Evolutionary conservation across 1,140 invertebrate species (phyloP).

Genomic region (Elysia chlorotica): DNA sequence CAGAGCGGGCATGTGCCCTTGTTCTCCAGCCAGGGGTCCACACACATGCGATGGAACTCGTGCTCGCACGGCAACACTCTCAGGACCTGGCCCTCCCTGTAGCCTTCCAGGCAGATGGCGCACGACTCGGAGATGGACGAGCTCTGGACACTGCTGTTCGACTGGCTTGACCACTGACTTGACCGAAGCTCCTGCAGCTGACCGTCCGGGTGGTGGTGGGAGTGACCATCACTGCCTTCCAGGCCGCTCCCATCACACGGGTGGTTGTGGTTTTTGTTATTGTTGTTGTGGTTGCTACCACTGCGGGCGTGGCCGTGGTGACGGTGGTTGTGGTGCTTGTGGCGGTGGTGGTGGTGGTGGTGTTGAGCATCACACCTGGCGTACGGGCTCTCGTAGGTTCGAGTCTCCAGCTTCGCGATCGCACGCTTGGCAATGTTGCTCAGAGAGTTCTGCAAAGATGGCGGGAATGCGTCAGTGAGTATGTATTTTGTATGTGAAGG

Average conservation of each 20-base stretch:
- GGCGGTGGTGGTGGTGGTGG: too few relatives aligned
- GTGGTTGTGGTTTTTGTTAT: too few relatives aligned
- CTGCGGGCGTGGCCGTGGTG: too few relatives aligned
- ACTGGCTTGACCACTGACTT: too few relatives aligned
- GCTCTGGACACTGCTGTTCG: slow-evolving; percentile 36
- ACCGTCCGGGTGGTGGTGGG: too few relatives aligned
- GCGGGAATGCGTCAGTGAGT: neutral
- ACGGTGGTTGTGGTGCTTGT: too few relatives aligned
- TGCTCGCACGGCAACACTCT: slow-evolving; percentile 90
- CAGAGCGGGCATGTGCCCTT: slow-evolving; percentile 60
- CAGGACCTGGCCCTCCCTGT: slow-evolving; percentile 66
- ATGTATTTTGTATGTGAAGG: too few relatives aligned
- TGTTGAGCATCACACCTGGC: slow-evolving; percentile 32
- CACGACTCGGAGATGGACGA: slow-evolving; percentile 55
- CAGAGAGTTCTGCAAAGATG: slow-evolving; percentile 39
- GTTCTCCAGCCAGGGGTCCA: slow-evolving; percentile 85
- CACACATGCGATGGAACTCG: slow-evolving; percentile 93
- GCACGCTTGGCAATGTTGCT: slow-evolving; percentile 55
- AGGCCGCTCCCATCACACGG: too few relatives aligned
- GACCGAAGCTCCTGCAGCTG: too few relatives aligned
- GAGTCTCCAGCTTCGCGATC: slow-evolving; percentile 54
- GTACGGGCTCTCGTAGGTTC: slow-evolving; percentile 46
- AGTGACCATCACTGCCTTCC: too few relatives aligned
- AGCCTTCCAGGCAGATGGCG: slow-evolving; percentile 64
- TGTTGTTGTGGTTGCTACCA: too few relatives aligned